phyloP scores from a whole-genome alignment of 2,797 vertebrate species.

The Erpetoichthys calabaricus region DNA sequence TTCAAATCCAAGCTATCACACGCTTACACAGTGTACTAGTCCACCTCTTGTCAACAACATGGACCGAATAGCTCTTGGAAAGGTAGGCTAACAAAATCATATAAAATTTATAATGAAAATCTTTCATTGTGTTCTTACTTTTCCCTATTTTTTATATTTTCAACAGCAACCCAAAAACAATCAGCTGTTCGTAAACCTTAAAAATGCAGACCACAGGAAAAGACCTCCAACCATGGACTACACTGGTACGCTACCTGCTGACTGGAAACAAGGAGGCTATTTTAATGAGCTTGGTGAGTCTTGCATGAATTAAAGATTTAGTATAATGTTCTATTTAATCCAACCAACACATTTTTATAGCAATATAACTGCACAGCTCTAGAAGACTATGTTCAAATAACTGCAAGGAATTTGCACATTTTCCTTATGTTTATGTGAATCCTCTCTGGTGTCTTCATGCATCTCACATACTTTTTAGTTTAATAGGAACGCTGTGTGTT shows the following conservation, averaged over 20 bases:
- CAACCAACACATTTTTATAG: too few relatives aligned
- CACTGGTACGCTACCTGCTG: conserved; percentile 71
- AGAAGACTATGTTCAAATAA: too few relatives aligned
- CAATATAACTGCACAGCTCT: too few relatives aligned
- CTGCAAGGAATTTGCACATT: too few relatives aligned
- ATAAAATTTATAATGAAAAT: background rate
- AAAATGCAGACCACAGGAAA: conserved; percentile 66
- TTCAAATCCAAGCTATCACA: conserved; percentile 93
- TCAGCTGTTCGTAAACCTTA: conserved; percentile 70
- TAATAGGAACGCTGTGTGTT: too few relatives aligned
- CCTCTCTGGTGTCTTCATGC: too few relatives aligned
- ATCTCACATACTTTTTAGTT: too few relatives aligned
- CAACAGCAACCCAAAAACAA: conserved; percentile 60
- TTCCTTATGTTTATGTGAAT: too few relatives aligned
- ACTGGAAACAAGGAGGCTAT: conserved; percentile 83
- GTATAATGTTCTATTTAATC: too few relatives aligned
- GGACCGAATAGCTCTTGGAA: conserved; percentile 48
- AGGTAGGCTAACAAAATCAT: conserved; percentile 42
- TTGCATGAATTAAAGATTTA: background rate
- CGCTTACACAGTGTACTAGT: conserved; percentile 67
- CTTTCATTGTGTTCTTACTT: background rate
- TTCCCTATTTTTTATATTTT: conserved; percentile 8
- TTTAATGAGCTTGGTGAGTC: conserved; percentile 75
- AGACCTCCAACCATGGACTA: conserved; percentile 43
- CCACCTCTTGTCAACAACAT: conserved; percentile 54